Evolutionary conservation across 2,888 invertebrate genomes (phyloP), one percentile per base, ranked within the genome.

Genomic region (Eilema caniola): DNA sequence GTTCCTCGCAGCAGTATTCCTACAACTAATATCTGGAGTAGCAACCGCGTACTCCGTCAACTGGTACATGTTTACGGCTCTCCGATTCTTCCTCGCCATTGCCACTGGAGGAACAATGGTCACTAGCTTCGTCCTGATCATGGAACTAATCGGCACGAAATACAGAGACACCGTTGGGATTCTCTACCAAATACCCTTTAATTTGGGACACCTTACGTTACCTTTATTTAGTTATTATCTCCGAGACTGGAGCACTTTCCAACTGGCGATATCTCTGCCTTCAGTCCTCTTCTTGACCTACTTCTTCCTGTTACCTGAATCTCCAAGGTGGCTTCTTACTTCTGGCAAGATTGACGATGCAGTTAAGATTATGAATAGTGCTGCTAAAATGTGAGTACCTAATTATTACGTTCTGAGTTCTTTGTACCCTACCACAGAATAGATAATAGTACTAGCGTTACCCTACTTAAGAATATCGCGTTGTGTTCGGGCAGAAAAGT

Each of bases 51-150:
- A 97, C 75, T 96, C 97, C 0, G 96, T 97, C 3, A 97, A 96
- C 81, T 95, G 94, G 95, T 94, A 94, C 95, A 95, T 95, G 93
- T 97, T 98, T 84, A 96, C 97, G 12, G 71, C 97, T 0, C 95
- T 97, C 64, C 95, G 98, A 61, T 97, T 98, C 86, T 85, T 98
- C 25, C 96, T 97, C 20, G 98, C 97, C 0, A 95, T 97, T 31
- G 97, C 97, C 14, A 98, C 97, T 1, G 98, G 98, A 62, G 98
- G 98, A 56, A 97, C 97, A 0, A 98, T 98, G 97, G 97, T 97
- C 66, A 97, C 97, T 62, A 97, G 97, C 85, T 97, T 97, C 77
- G 97, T 97, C 4, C 92, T 97, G 7, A 95, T 96, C 12, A 97
- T 97, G 97, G 97, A 97, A 87, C 89, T 97, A 31, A 96, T 97